Percentiles rank a stretch among this genome's conserved stretches.
phyloP scores from a whole-genome alignment of 2,888 invertebrate species.

The Hypena proboscidalis region DNA sequence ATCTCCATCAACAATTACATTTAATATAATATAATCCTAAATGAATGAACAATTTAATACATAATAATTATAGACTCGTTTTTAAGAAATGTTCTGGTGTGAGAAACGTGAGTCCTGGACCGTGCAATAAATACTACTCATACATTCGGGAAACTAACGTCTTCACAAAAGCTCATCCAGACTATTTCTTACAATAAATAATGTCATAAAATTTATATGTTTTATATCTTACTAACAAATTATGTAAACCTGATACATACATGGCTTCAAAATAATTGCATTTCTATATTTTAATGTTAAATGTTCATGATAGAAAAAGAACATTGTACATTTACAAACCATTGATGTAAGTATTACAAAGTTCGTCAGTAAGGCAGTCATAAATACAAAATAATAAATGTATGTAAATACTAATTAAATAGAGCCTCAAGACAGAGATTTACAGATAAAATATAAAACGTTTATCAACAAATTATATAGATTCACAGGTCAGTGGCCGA shows the following conservation, averaged over 20 bases:
- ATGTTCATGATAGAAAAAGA: no score
- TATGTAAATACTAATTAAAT: slow-evolving; percentile 26
- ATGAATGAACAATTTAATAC: slow-evolving; percentile 16
- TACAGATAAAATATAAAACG: slow-evolving; percentile 38
- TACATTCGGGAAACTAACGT: neutral
- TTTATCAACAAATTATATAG: slow-evolving; percentile 37
- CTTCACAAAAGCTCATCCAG: slow-evolving; percentile 10
- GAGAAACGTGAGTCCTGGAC: neutral
- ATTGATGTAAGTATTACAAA: no score
- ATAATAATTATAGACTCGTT: slow-evolving; percentile 8
- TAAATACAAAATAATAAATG: slow-evolving; percentile 16
- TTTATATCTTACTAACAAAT: no score
- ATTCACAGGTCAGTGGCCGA: slow-evolving; percentile 25
- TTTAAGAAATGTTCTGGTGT: slow-evolving; percentile 32
- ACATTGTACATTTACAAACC: no score
- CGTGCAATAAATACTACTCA: neutral
- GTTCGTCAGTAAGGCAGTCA: neutral
- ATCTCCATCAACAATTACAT: slow-evolving; percentile 26
- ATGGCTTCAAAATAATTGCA: no score
- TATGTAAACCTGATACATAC: no score
- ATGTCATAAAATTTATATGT: slow-evolving; percentile 2
- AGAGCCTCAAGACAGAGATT: slow-evolving; percentile 32
- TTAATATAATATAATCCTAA: slow-evolving; percentile 14
- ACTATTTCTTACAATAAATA: slow-evolving; percentile 27
- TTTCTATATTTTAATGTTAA: no score